Base-by-base conservation (phyloP, 1,140 invertebrate species). In the Papilio dardanus region DNA sequence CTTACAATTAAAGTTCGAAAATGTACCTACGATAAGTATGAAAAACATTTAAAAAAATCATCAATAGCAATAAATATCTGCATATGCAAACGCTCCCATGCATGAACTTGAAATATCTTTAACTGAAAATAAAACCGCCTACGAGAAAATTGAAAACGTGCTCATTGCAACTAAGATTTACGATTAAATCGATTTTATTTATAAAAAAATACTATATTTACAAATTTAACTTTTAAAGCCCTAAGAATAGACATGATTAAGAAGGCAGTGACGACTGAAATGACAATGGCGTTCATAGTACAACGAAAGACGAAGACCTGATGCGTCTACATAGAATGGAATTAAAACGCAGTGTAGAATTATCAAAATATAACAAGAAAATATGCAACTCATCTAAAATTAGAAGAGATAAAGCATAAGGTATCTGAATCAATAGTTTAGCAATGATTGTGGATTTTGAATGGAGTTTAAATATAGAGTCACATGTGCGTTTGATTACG, bases 81-180 rank as follows among this genome's bases (percentile, higher is more conserved):
- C 2, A 58, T 33, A 33, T 19, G 14, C 7, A 71, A 50, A 21
- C n/a, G 40, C 50, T 58, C n/a, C 30, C 42, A 24, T 81, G 74
- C 79, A 81, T 85, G 82, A 84, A 85, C 85, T 84, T 87, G 82
- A 85, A 85, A 84, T 83, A 85, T 77, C 74, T 75, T 54, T 14
- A 28, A 33, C 69, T 83, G 83, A 81, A 77, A 79, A 80, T 85
- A 86, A 76, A 68, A 35, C 75, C 79, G 28, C 81, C 85, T 75
- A 81, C 83, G 16, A 67, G 5, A n/a, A 28, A 21, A 50, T 42
- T 31, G 79, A 81, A 79, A 81, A 82, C 66, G 74, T 50, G 71
- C 50, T 58, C 42, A 31, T 50, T 73, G 69, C 69, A 73, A 73
- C 40, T 31, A 54, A 24, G 50, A 24, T 54, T 12, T 24, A 4